Conservation (phyloP, 2,113 vertebrate species). For the Plectropomus leopardus region DNA sequence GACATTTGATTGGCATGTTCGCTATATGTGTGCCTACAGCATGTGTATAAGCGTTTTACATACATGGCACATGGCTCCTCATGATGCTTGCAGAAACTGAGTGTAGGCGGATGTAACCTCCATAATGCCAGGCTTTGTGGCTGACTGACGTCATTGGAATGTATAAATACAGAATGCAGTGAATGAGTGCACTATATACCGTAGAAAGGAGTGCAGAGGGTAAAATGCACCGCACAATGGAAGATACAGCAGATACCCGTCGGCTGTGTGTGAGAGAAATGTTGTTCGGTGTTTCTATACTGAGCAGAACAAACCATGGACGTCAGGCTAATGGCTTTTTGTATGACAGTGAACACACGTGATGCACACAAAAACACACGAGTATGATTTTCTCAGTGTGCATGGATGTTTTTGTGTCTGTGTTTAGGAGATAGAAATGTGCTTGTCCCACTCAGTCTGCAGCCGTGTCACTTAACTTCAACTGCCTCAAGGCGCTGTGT, state of each 20-base stretch:
- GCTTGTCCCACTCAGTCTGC: conserved; percentile 32
- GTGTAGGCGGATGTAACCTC: conserved; percentile 54
- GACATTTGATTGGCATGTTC: not conserved
- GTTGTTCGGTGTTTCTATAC: conserved; percentile 29
- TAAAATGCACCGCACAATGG: conserved; percentile 37
- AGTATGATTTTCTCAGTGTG: not conserved
- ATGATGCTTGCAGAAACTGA: not conserved
- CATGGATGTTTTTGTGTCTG: conserved; percentile 10
- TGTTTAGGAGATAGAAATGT: conserved; percentile 22
- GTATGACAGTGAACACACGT: conserved; percentile 3
- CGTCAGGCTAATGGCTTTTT: conserved; percentile 27
- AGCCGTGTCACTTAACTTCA: conserved; percentile 34
- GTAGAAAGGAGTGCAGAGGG: conserved; percentile 8
- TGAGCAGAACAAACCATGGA: conserved; percentile 18
- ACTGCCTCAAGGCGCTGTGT: conserved; percentile 19
- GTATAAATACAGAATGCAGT: conserved; percentile 56
- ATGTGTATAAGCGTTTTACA: conserved; percentile 13
- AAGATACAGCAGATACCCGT: conserved; percentile 40
- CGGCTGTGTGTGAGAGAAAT: conserved; percentile 17
- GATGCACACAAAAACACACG: not conserved
- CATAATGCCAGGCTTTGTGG: conserved; percentile 71
- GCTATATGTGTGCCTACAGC: conserved; percentile 6
- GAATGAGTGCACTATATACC: conserved; percentile 39
- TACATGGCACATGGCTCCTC: conserved; percentile 23
- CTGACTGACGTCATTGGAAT: conserved; percentile 65